Base-by-base conservation (phyloP, 2,797 vertebrate species). In the Lateolabrax maculatus region DNA sequence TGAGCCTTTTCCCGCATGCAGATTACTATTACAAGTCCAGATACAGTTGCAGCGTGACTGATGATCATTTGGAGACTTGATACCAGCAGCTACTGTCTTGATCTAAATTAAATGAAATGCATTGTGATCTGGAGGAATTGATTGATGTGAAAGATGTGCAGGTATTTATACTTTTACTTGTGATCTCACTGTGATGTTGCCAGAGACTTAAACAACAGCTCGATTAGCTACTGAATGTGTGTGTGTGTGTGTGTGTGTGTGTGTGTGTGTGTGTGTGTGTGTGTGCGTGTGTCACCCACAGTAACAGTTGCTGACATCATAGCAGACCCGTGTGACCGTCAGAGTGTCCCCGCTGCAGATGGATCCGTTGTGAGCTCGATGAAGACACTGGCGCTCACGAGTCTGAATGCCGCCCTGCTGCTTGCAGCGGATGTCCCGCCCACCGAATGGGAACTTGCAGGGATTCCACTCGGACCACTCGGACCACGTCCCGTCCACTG, bases 401-500 rank as follows among this genome's bases (percentile, higher is more conserved):
- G 0, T 63, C 77, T 93, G 91, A 0, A 9, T 77, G 31, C 90
- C 91, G 0, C 65, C 60, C 0, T 3, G 0, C 0, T 4, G 0
- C 29, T 3, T 0, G 21, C 92, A 93, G 6, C 0, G 0, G 60
- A 93, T 87, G 0, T 10, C 0, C 9, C 2, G 19, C 0, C 0
- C 0, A 0, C 10, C 1, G 4, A 56, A 75, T 0, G 83, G 52
- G 6, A 0, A 53, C 3, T 0, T 34, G 23, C 91, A 93, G 0
- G 0, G 0, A 0, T 0, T 1, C 92, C 92, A 93, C 0, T 12
- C 0, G 0, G 84, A 67, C 92, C 92, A 93, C 8, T 80, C 67
- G 0, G 88, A 75, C 92, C 92, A 93, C 49, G 37, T 2, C 0
- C 92, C 92, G 0, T 92, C 58, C 80, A 93, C 92, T 93, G 77